Base-by-base conservation (phyloP, 2,888 invertebrate genomes). In the Nudaria mundana region DNA sequence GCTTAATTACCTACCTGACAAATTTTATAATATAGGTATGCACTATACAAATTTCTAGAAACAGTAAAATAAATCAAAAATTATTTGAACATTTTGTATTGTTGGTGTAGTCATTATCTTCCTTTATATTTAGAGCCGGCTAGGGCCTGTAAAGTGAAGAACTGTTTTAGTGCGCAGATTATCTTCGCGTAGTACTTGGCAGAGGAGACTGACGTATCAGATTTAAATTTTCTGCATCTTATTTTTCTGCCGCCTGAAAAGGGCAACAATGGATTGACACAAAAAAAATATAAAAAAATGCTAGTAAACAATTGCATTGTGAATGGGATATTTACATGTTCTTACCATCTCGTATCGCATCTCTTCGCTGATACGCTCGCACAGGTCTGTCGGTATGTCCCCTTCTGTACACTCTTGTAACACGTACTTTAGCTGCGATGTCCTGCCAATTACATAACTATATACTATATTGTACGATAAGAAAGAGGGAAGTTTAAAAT, bases 351-450 rank as follows among this genome's bases (percentile, higher is more conserved):
- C 98, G 90, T 97, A 93, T 66, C 96, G 91, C 88, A 97, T 96
- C 86, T 98, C 98, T 84, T 97, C 95, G 71, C 94, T 94, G 66
- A 98, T 92, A 66, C 97, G 92, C 66, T 96, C 95, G 67, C 94
- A 94, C 60, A 98, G 91, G 89, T 96, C 94, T 63, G 91, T 90
- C 34, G 99, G 98, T 73, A 99, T 99, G 89, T 98, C 98, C 55
- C 90, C 91, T 78, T 97, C 97, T 7, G 94, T 93, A 35, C 98
- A 96, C 67, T 96, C 95, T 87, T 96, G 95, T 42, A 99, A 89
- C 15, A 98, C 96, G 63, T 94, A 93, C 50, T 93, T 91, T 60
- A 97, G 83, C 75, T 95, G 94, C 3, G 95, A 94, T 73, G 97
- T 95, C 61, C 98, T 93, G 66, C 2, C 44, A 23, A n/a, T 5